Percentiles rank a stretch among this genome's conserved stretches.
phyloP scores from a whole-genome alignment of 2,888 invertebrate species.

The Deilephila porcellus region DNA sequence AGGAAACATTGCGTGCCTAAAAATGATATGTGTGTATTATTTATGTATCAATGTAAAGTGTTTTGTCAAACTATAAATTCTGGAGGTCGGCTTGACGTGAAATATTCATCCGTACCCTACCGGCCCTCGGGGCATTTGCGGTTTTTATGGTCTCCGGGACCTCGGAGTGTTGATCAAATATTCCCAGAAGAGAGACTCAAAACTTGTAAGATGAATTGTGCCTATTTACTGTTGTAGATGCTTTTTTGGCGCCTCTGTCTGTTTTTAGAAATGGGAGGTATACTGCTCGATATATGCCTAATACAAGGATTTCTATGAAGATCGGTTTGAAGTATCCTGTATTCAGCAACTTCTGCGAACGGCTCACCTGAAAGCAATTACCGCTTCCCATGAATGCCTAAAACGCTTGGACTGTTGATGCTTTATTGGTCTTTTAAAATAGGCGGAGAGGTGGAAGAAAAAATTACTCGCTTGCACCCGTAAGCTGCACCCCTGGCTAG shows the following conservation, averaged over 20 bases:
- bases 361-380: too few relatives aligned
- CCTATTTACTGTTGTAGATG: neutral
- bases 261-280: too few relatives aligned
- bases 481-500: too few relatives aligned
- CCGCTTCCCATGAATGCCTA: too few relatives aligned
- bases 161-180: slow-evolving; percentile 18
- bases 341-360: too few relatives aligned
- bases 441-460: too few relatives aligned
- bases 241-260: too few relatives aligned
- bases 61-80: slow-evolving; percentile 40
- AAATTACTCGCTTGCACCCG: too few relatives aligned
- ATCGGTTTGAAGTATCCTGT: too few relatives aligned
- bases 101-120: slow-evolving; percentile 45
- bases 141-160: slow-evolving; percentile 39
- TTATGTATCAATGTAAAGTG: slow-evolving; percentile 29
- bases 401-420: too few relatives aligned
- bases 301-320: neutral
- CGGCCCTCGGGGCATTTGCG: slow-evolving; percentile 42
- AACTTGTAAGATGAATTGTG: neutral
- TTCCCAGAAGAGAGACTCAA: neutral
- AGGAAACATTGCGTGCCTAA: neutral
- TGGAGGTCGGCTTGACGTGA: slow-evolving; percentile 40
- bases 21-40: slow-evolving; percentile 28
- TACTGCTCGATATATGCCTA: too few relatives aligned
- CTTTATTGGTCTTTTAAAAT: too few relatives aligned